Evolutionary conservation across 2,797 vertebrate species (phyloP), one percentile per base, ranked within the genome.

Genomic region (Lepus oiostolus): DNA sequence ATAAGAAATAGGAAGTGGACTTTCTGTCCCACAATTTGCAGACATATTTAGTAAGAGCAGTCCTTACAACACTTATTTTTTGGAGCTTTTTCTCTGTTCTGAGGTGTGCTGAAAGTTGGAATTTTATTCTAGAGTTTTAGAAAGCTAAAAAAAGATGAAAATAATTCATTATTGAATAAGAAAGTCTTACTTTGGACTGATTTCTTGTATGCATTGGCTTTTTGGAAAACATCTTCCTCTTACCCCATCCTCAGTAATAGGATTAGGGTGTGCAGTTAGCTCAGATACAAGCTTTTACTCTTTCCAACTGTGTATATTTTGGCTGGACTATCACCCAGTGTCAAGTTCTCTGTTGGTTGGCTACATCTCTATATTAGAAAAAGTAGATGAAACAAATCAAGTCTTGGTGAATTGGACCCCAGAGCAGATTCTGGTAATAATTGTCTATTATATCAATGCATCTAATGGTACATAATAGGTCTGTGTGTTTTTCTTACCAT

Each of bases 151-250:
- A 28, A 85, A 54, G 9, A 10, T 88, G 97, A 94, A 97, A 93
- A 47, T 60, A 3, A 97, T 87, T 26, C 1, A 88, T 77, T 91
- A 76, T 77, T 94, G 2, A 3, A 82, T 72, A 96, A 95, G 8
- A 24, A 93, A 88, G 54, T 95, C 35, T 32, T 96, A 75, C 54
- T 93, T 63, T 91, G 86, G 14, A 11, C 24, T 98, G 12, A 12
- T 93, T 97, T 96, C 92, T 95, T 97, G 81, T 90, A 10, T 91
- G 30, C 32, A 95, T 42, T 70, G 97, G n/a, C 38, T 90, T 9
- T 82, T 96, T 90, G 35, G 26, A 79, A 97, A 96, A 92, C 0
- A 28, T 2, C 1, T 54, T 47, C 91, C 65, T 24, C 26, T 35
- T 28, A 5, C 7, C n/a, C 7, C 6, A 52, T n/a, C 0, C 32